Conservation (phyloP, 2,797 vertebrate genomes). For the Smutsia gigantea region DNA sequence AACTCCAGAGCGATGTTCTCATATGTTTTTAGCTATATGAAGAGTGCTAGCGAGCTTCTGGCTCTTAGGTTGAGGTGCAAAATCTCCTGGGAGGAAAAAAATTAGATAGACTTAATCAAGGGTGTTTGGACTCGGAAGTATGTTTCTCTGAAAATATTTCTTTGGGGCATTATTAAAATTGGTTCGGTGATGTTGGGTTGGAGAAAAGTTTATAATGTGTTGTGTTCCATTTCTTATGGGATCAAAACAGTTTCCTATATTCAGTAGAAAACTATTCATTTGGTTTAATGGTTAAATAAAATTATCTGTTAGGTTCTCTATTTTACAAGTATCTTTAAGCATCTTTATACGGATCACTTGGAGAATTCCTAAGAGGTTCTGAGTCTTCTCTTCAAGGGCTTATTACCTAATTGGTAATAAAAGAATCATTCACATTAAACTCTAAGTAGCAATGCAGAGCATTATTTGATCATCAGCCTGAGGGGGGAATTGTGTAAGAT, state of each 20-base stretch:
- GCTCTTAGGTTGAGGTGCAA: background rate
- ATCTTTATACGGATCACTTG: background rate
- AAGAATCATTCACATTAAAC: background rate
- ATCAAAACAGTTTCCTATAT: constrained; percentile 32
- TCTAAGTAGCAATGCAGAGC: background rate
- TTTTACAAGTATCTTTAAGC: constrained; percentile 31
- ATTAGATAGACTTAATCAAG: constrained; percentile 36
- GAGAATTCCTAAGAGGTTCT: constrained; percentile 38
- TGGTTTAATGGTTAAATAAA: constrained; percentile 30
- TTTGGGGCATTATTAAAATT: constrained; percentile 40
- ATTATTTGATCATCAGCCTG: background rate
- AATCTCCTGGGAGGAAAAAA: constrained; percentile 42
- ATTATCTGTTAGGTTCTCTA: constrained; percentile 19
- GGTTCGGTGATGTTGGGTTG: constrained; percentile 28
- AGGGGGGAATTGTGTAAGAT: background rate
- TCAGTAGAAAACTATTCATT: constrained; percentile 42
- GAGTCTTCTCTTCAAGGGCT: background rate
- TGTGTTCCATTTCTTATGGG: background rate
- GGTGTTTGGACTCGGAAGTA: background rate
- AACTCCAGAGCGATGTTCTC: constrained; percentile 24
- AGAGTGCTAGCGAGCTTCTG: constrained; percentile 28
- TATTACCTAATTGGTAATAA: background rate
- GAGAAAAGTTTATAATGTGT: background rate
- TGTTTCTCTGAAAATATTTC: constrained; percentile 41
- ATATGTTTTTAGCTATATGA: background rate